A percentile compares a stretch with the other conserved stretches of the same genome.
These are phyloP conservation scores for Sarcophaga peregrina DNA, from an alignment of 1,140 invertebrate species.

Conservation along the genomic window DNA sequence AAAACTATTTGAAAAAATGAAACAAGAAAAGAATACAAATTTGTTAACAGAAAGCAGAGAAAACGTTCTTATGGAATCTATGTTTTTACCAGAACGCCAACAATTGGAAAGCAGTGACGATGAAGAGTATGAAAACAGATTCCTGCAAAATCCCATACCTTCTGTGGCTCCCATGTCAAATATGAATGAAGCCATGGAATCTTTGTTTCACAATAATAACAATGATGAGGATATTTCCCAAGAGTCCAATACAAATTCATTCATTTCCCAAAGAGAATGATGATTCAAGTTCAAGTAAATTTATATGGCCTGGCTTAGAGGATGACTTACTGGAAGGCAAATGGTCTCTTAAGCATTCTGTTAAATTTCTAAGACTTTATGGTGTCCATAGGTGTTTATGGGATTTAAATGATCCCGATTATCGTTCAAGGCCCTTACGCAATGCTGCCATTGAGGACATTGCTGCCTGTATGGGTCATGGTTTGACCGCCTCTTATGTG, in stretches of 20 bases:
- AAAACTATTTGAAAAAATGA: neutral
- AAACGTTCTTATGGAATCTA: neutral
- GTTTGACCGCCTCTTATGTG: slow-evolving; percentile 42
- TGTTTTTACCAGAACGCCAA: neutral
- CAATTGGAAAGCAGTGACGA: neutral
- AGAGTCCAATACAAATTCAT: neutral
- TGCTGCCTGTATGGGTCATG: slow-evolving; percentile 47
- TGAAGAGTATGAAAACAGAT: slow-evolving; percentile 27
- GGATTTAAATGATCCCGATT: slow-evolving; percentile 44
- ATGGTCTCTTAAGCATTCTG: slow-evolving; percentile 46
- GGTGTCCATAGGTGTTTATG: slow-evolving; percentile 44
- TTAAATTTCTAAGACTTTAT: slow-evolving; percentile 47
- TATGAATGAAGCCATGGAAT: slow-evolving; percentile 28
- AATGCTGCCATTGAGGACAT: slow-evolving; percentile 46
- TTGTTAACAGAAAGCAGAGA: neutral
- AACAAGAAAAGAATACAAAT: neutral
- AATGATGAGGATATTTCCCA: neutral
- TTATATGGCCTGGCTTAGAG: slow-evolving; percentile 39
- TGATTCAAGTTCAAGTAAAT: neutral
- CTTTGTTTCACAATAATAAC: neutral
- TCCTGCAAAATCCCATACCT: slow-evolving; percentile 32
- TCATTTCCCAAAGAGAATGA: slow-evolving; percentile 8
- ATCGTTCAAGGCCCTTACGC: slow-evolving; percentile 40
- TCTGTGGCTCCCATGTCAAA: slow-evolving; percentile 15
- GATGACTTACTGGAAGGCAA: slow-evolving; percentile 45